phyloP scores from a whole-genome alignment of 2,797 vertebrate genomes.

The Otolemur crassicaudatus region DNA sequence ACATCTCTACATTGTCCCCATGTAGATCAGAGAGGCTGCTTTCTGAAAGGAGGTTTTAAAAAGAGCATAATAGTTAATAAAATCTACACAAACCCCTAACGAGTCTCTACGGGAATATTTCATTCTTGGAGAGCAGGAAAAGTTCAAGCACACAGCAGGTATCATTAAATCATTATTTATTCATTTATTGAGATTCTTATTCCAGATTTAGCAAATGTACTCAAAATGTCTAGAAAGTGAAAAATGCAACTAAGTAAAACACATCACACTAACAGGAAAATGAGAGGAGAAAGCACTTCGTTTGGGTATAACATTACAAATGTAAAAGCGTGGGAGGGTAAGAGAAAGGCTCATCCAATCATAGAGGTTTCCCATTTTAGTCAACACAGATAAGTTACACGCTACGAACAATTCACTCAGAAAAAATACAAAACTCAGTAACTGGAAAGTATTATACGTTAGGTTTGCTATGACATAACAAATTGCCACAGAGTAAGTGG shows the following conservation, averaged over 20 bases:
- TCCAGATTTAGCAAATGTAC: slow-evolving; percentile 50
- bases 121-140: slow-evolving; percentile 51
- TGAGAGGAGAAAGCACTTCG: slow-evolving; percentile 34
- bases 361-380: not conserved
- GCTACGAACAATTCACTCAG: not conserved
- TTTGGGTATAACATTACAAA: not conserved
- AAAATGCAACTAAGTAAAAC: slow-evolving; percentile 60
- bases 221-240: slow-evolving; percentile 58
- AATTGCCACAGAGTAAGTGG: not conserved
- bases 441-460: not conserved
- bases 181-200: slow-evolving; percentile 68
- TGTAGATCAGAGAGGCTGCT: not conserved
- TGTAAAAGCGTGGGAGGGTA: not conserved
- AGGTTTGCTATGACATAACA: not conserved
- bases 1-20: not conserved
- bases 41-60: not conserved
- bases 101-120: slow-evolving; percentile 47
- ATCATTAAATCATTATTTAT: slow-evolving; percentile 72
- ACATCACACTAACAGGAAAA: slow-evolving; percentile 33
- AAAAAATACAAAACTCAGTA: not conserved
- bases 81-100: not conserved
- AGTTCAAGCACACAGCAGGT: slow-evolving; percentile 44
- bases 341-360: not conserved
- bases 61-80: slow-evolving; percentile 8
- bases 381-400: not conserved